Conservation (phyloP, 2,797 vertebrate genomes). For the Enteromius trimaculatus region DNA sequence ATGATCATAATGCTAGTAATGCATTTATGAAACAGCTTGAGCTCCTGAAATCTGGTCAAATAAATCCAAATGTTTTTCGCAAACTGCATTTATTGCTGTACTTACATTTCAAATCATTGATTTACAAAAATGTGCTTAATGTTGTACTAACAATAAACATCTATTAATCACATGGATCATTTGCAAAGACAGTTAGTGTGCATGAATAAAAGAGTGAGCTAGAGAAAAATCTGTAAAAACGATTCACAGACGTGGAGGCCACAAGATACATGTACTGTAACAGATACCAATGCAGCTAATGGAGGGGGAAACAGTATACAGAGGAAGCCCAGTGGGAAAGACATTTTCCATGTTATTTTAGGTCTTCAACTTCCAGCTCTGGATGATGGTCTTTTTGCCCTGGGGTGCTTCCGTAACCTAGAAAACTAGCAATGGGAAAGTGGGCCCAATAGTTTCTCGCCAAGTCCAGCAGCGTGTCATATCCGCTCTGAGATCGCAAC, state of each 20-base stretch:
- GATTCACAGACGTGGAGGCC: neutral
- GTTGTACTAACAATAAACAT: neutral
- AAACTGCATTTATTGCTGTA: neutral
- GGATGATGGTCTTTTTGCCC: conserved; percentile 57
- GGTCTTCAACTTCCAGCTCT: conserved; percentile 39
- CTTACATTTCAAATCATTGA: neutral
- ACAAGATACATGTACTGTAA: conserved; percentile 2
- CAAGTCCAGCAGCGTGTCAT: conserved; percentile 67
- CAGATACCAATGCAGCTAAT: neutral
- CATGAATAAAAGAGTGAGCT: neutral
- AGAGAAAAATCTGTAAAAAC: neutral
- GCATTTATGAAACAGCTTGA: neutral
- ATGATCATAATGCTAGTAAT: neutral
- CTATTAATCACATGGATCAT: neutral
- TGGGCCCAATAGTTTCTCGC: conserved; percentile 73
- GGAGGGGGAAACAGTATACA: conserved; percentile 1
- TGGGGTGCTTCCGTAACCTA: conserved; percentile 66
- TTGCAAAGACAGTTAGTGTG: neutral
- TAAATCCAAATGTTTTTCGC: neutral
- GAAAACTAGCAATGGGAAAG: conserved; percentile 68
- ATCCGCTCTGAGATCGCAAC: conserved; percentile 67
- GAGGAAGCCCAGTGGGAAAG: neutral
- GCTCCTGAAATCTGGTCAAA: neutral
- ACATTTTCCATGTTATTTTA: neutral
- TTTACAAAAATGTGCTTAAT: neutral